Base-by-base conservation (phyloP, 2,888 invertebrate genomes). In the Nasonia oneida region DNA sequence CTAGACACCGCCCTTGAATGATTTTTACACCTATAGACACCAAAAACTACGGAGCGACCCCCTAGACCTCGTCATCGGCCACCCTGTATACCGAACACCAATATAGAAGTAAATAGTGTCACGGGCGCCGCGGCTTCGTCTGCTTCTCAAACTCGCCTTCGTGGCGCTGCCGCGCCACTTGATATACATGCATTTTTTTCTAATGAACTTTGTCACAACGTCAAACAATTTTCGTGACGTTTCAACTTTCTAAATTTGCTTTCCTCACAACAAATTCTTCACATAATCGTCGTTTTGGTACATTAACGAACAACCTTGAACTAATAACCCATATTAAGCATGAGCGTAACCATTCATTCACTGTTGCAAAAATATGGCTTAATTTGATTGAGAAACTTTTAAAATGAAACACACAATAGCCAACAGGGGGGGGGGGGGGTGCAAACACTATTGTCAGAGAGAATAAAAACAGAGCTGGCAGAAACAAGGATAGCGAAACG, bases 331-430 rank as follows among this genome's bases (percentile, higher is more conserved):
- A 29, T 33, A 47, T 3, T 29, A 67, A 64, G n/a, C 37, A 33
- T 10, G 50, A 50, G 8, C 5, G 0, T 10, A 67, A 29, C 18
- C 4, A 78, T 33, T 29, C 29, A 78, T 47, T 29, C 33, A 47
- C 70, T 14, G 2, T 12, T 10, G n/a, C 18, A 18, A 64, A 78
- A 78, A 78, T 78, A 67, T 67, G 33, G 47, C 39, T 47, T 78
- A 47, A 67, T 78, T 67, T 67, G 37, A 79, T 79, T 79, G 70
- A 39, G 50, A 79, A 67, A 70, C 37, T 79, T 70, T 29, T 47
- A 79, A 79, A 15, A 29, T 79, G 53, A 70, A 79, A 50, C 14
- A 70, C 15, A 70, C 8, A 79, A 79, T 42, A 29, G 15, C 14
- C 50, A 70, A 1, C 50, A 12, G 23, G 23, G 23, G 23, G 23